Conservation (phyloP, 2,113 vertebrate species). For the Cololabis saira region DNA sequence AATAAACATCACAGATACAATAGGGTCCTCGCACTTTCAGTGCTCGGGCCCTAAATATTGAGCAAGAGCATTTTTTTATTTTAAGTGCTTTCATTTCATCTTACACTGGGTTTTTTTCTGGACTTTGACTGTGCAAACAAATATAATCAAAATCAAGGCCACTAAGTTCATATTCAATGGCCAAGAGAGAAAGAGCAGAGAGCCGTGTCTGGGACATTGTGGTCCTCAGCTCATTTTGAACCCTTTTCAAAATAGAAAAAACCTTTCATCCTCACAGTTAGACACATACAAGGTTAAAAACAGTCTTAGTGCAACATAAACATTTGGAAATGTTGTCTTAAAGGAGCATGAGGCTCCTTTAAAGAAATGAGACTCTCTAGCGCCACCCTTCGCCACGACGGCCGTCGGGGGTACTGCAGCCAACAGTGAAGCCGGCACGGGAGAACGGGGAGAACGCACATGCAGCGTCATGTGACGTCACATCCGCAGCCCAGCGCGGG, state of each 20-base stretch:
- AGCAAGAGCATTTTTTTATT: neutral
- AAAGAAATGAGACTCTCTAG: no score
- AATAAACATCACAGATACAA: no score
- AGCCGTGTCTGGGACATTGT: constrained; percentile 2
- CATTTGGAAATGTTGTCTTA: neutral
- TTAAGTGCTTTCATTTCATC: neutral
- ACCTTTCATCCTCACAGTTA: constrained; percentile 2
- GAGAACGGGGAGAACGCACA: no score
- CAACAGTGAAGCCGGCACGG: no score
- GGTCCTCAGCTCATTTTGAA: constrained; percentile 9
- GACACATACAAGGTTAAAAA: constrained; percentile 4
- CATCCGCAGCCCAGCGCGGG: no score
- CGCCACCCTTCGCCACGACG: no score
- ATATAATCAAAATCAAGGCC: constrained; percentile 2
- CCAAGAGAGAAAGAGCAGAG: constrained; percentile 9
- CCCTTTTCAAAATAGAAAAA: neutral
- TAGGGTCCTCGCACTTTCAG: no score
- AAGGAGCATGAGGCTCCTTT: no score
- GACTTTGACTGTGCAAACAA: constrained; percentile 2
- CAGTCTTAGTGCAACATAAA: constrained; percentile 4
- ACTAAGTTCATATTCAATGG: constrained; percentile 15
- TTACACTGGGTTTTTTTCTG: constrained; percentile 5
- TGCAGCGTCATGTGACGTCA: no score
- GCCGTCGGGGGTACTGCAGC: no score
- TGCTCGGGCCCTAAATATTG: no score